Percentiles rank a stretch among this genome's conserved stretches.
Conservation (phyloP, 1,140 invertebrate genomes). For the Drosophila jambulina region DNA sequence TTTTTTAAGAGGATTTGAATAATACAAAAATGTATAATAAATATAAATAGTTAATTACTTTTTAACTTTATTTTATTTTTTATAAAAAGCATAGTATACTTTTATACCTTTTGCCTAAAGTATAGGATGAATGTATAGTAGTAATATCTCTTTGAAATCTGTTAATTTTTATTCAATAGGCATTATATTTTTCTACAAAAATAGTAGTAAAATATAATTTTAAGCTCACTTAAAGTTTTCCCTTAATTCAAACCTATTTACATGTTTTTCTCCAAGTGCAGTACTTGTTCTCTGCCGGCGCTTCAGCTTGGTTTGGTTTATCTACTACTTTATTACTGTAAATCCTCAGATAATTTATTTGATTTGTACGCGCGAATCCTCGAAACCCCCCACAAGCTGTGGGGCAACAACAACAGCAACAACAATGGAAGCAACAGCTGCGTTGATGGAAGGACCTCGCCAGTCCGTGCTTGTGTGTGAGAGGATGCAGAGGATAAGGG, state of each 20-base stretch:
- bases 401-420: slow-evolving; percentile 21
- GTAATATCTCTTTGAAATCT: not conserved
- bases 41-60: too few species aligned
- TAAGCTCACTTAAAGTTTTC: not conserved
- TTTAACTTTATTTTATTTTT: too few species aligned
- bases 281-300: slow-evolving; percentile 22
- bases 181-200: not conserved
- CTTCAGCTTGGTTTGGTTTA: slow-evolving; percentile 66
- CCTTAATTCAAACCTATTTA: not conserved
- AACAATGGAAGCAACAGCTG: slow-evolving; percentile 79
- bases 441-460: slow-evolving; percentile 33
- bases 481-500: slow-evolving; percentile 33
- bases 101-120: not conserved
- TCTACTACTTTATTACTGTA: slow-evolving; percentile 83
- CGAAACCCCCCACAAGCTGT: slow-evolving; percentile 30
- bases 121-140: not conserved
- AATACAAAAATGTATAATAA: not conserved
- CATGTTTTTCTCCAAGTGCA: slow-evolving; percentile 18
- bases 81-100: too few species aligned
- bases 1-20: not conserved
- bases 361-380: slow-evolving; percentile 79
- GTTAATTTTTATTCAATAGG: not conserved
- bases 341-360: slow-evolving; percentile 83
- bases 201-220: too few species aligned
- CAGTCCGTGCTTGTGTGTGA: slow-evolving; percentile 4